phyloP scores from a whole-genome alignment of 2,888 invertebrate genomes.

The Aquatica leii region DNA sequence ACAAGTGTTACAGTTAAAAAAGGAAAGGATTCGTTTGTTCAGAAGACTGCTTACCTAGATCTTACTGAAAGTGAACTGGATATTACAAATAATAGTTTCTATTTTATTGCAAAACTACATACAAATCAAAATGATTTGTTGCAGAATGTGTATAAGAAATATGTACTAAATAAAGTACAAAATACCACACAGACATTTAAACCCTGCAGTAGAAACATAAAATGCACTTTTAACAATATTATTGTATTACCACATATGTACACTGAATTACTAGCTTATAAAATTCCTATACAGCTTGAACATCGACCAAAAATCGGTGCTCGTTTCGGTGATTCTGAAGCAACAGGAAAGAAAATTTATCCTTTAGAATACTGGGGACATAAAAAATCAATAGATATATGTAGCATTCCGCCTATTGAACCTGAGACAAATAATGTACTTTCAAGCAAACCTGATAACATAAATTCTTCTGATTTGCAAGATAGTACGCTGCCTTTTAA shows the following conservation, averaged over 20 bases:
- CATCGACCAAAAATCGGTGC: not conserved
- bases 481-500: no score
- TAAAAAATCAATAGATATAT: not conserved
- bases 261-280: not conserved
- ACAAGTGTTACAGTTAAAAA: not conserved
- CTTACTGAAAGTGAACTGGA: no score
- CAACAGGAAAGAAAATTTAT: not conserved
- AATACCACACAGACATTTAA: not conserved
- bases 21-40: no score
- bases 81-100: not conserved
- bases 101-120: not conserved
- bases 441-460: no score
- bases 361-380: conserved; percentile 8
- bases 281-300: not conserved
- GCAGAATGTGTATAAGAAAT: not conserved
- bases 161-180: not conserved
- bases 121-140: not conserved
- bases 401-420: no score
- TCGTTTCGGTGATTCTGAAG: not conserved
- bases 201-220: not conserved
- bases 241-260: not conserved
- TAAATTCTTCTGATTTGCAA: no score
- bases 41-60: no score
- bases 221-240: conserved; percentile 1
- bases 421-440: no score